These are phyloP conservation scores for Raja brachyura DNA, from an alignment of 2,113 vertebrate genomes.

Conservation along the genomic window DNA sequence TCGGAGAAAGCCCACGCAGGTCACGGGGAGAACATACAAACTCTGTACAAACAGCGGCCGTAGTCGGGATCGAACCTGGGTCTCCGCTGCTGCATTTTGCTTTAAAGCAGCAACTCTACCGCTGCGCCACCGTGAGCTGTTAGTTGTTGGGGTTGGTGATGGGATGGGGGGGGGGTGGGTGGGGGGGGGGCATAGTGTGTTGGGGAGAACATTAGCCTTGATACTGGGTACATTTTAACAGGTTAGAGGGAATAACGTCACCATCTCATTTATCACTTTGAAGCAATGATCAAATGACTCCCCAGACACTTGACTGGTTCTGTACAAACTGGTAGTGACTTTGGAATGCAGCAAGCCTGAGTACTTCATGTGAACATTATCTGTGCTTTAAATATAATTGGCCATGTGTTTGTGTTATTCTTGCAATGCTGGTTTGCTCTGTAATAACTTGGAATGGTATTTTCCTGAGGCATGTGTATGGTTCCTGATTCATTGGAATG, in stretches of 20 bases:
- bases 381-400: background rate
- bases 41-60: too few species aligned
- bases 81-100: too few species aligned
- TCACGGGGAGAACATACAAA: too few species aligned
- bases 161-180: background rate
- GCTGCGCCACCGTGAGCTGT: too few species aligned
- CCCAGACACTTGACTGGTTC: background rate
- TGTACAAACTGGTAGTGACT: background rate
- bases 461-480: background rate
- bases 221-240: background rate
- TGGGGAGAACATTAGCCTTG: too few species aligned
- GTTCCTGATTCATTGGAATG: background rate
- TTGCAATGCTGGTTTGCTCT: background rate
- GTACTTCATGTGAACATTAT: background rate
- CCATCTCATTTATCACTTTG: background rate
- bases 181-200: background rate
- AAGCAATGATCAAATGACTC: background rate
- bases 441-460: background rate
- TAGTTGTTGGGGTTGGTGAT: too few species aligned
- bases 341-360: background rate
- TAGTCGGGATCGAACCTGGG: too few species aligned
- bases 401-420: background rate
- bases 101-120: too few species aligned
- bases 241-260: background rate
- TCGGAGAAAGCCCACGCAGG: too few species aligned